phyloP scores from a whole-genome alignment of 2,888 invertebrate species.

The Aromia moschata region DNA sequence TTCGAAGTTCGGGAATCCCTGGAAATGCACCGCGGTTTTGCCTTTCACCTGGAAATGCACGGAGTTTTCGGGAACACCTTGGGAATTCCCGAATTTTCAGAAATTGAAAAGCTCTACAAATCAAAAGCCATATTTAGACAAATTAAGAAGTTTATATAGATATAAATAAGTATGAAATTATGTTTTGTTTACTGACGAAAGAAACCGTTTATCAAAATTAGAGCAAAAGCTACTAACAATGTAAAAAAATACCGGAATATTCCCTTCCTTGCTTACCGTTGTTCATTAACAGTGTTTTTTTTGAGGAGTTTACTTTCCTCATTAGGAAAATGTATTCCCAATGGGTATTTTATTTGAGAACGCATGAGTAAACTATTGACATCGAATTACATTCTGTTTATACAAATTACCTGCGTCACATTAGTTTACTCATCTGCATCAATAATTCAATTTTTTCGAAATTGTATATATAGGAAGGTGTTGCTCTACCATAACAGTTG shows the following conservation, averaged over 20 bases:
- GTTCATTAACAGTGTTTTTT: slow-evolving; percentile 9
- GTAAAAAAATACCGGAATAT: background rate
- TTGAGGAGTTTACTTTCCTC: slow-evolving; percentile 1
- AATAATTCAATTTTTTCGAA: background rate
- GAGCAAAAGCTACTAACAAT: no score
- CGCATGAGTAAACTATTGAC: slow-evolving; percentile 1
- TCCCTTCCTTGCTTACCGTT: background rate
- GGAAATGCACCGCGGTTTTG: no score
- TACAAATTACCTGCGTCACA: background rate
- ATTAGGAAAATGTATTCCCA: background rate
- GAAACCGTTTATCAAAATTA: no score
- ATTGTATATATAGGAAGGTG: slow-evolving; percentile 3
- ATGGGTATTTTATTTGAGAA: background rate
- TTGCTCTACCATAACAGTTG: background rate
- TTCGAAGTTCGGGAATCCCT: no score
- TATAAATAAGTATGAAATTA: no score
- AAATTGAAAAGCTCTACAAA: no score
- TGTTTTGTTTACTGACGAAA: no score
- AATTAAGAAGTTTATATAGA: no score
- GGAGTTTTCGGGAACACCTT: no score
- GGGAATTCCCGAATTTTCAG: no score
- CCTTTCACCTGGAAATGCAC: no score
- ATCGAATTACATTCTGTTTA: background rate
- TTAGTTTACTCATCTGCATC: background rate
- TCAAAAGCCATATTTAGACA: no score